A percentile compares a stretch with the other conserved stretches of the same genome.
These are phyloP conservation scores for Corythucha ciliata DNA, from an alignment of 2,888 invertebrate species.

Conservation along the genomic window DNA sequence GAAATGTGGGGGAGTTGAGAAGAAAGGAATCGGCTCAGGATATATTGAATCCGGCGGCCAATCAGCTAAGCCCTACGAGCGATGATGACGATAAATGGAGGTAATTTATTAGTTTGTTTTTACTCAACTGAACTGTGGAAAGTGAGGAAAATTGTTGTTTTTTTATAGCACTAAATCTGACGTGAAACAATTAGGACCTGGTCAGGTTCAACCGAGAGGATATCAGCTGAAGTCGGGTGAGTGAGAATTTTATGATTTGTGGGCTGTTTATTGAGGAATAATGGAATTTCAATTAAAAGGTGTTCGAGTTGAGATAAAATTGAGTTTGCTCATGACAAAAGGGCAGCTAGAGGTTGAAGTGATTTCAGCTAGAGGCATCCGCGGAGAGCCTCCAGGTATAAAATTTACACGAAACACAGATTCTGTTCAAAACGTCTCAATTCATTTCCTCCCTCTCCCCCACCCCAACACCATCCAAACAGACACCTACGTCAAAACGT, in stretches of 20 bases:
- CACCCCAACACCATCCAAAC: neutral
- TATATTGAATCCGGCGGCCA: constrained; percentile 30
- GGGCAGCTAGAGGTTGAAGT: constrained; percentile 86
- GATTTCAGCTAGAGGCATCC: constrained; percentile 59
- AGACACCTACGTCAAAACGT: constrained; percentile 91
- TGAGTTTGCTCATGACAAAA: constrained; percentile 82
- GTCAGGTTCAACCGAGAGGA: constrained; percentile 70
- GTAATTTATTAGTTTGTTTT: constrained; percentile 22
- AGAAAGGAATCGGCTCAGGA: constrained; percentile 33
- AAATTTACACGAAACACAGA: no score
- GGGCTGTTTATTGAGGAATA: neutral
- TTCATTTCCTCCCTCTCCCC: neutral
- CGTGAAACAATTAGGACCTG: constrained; percentile 56
- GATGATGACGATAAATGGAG: constrained; percentile 37
- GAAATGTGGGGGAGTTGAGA: constrained; percentile 28
- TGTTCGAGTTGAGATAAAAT: constrained; percentile 70
- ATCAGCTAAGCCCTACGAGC: constrained; percentile 32
- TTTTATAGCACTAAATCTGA: constrained; percentile 38
- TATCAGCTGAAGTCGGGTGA: constrained; percentile 50
- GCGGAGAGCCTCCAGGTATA: constrained; percentile 55
- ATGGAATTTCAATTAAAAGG: constrained; percentile 36
- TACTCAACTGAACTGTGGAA: neutral
- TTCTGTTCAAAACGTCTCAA: no score
- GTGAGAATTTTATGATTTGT: constrained; percentile 1
- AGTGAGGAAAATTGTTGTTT: constrained; percentile 6